Base-by-base conservation (phyloP, 2,888 invertebrate species). In the Cerceris ruficornis region DNA sequence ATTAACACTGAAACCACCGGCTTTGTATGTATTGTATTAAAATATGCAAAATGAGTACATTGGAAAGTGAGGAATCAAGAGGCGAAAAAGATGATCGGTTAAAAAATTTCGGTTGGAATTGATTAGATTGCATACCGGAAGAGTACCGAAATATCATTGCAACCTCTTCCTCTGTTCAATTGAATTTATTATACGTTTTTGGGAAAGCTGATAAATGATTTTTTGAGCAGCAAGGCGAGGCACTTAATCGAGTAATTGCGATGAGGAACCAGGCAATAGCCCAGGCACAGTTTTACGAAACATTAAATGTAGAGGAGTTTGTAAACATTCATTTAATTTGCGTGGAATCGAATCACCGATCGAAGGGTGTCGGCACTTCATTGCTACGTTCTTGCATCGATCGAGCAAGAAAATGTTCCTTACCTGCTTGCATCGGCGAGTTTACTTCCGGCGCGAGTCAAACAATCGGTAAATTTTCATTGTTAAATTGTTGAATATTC, bases 291-390 rank as follows among this genome's bases (percentile, higher is more conserved):
- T 42, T 80, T 17, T 66, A 69, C 28, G 70, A 85, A 2, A 50
- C 7, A 7, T 67, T 78, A 15, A 11, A 74, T 0, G 50, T 62
- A 7, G 65, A 78, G 5, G 69, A 75, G 15, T 81, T 78, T 58
- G 77, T 81, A 6, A 64, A 69, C 13, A 71, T 88, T 28, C 73
- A 86, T 14, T 11, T 72, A 8, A 7, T 89, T 0, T 88, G 80
- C 39, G 88, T 88, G 7, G 52, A 74, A 0, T 64, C 71, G 0
- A 17, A 70, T 13, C 79, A 85, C 68, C 73, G 67, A 15, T 69
- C 28, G 0, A 68, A 68, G n/a, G 88, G 87, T 7, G 70, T 89
- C n/a, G 88, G 83, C 0, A 86, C 86, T 2, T 77, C 86, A 4
- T 72, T 89, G 46, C 28, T 86, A 13, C 82, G 81, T 39, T 84